These are phyloP conservation scores for Spheniscus mendiculus DNA, from an alignment of 2,113 vertebrate genomes.

Conservation along the genomic window DNA sequence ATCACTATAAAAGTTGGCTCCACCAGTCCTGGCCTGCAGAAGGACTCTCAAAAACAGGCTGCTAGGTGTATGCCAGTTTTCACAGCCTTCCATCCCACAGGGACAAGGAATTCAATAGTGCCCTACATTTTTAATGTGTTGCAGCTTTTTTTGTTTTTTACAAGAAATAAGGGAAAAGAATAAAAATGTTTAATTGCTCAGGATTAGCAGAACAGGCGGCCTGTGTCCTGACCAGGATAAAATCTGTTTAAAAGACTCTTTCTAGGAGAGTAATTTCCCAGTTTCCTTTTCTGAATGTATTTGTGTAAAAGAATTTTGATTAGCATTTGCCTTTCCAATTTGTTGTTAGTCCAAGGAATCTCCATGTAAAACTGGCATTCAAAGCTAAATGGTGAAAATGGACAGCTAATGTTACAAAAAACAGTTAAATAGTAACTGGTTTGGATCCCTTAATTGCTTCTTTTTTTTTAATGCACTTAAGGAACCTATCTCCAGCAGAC, in stretches of 20 bases:
- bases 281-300: slow-evolving; percentile 43
- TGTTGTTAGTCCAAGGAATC: slow-evolving; percentile 3
- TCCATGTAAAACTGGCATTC: not conserved
- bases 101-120: slow-evolving; percentile 38
- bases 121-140: slow-evolving; percentile 28
- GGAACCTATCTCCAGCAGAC: slow-evolving; percentile 60
- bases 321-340: slow-evolving; percentile 20
- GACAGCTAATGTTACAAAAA: not conserved
- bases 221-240: slow-evolving; percentile 25
- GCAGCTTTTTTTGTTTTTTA: slow-evolving; percentile 22
- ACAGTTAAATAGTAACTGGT: not conserved
- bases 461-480: not conserved
- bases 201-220: slow-evolving; percentile 40
- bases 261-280: slow-evolving; percentile 32
- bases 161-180: slow-evolving; percentile 47
- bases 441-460: not conserved
- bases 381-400: not conserved
- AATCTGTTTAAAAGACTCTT: slow-evolving; percentile 26
- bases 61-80: slow-evolving; percentile 52
- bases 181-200: slow-evolving; percentile 43
- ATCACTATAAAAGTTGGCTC: not conserved
- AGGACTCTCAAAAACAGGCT: slow-evolving; percentile 12
- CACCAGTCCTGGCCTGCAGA: slow-evolving; percentile 24
- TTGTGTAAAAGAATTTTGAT: slow-evolving; percentile 35
- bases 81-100: slow-evolving; percentile 45